Evolutionary conservation across 2,113 vertebrate species (phyloP).

Genomic region (Ptilonorhynchus violaceus): DNA sequence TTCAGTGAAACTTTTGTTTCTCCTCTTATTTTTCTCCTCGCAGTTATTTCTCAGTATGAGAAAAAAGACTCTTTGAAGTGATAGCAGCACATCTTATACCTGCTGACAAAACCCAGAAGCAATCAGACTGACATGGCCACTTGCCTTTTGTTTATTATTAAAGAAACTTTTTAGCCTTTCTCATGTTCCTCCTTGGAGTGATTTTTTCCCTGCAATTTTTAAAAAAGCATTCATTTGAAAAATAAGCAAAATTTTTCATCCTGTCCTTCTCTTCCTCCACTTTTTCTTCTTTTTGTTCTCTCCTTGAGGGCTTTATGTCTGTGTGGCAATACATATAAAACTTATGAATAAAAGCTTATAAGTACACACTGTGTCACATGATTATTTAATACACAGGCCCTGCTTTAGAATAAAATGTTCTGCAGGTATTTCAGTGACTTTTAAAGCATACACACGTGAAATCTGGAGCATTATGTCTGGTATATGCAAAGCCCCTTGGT

Average conservation of each 20-base stretch:
- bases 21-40: background rate
- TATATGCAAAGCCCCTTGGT: fast-evolving
- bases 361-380: background rate
- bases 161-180: background rate
- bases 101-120: background rate
- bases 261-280: background rate
- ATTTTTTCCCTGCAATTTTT: background rate
- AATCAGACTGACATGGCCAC: background rate
- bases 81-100: background rate
- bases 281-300: background rate
- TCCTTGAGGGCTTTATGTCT: background rate
- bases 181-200: background rate
- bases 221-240: background rate
- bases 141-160: background rate
- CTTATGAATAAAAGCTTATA: background rate
- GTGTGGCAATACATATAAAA: background rate
- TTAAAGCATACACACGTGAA: background rate
- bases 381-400: background rate
- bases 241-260: background rate
- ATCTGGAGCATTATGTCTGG: background rate
- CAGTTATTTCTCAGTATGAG: background rate
- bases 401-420: background rate
- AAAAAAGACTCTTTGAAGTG: background rate
- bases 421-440: background rate
- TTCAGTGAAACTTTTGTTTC: background rate